Evolutionary conservation across 1,140 invertebrate genomes (phyloP), one percentile per base, ranked within the genome.

Genomic region (Aphaenogaster floridana): DNA sequence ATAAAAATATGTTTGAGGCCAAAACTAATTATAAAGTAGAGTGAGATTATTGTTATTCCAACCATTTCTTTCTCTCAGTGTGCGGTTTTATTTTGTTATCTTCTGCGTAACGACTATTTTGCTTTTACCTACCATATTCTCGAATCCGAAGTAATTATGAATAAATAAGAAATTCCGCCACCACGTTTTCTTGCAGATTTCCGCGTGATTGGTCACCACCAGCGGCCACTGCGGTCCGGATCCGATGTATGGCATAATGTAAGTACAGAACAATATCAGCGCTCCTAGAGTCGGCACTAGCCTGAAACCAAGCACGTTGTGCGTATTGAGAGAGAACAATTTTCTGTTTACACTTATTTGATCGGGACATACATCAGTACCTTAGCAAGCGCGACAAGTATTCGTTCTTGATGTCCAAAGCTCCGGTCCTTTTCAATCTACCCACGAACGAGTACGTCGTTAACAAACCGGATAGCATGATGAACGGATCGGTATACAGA

Each of bases 401-500:
- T 94, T 97, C 96, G 84, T 95, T 95, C 34, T 95, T 95, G 2
- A 97, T 93, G 79, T 97, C 95, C 57, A 97, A 95, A 79, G 95
- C 96, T 2, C 96, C 96, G 90, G 93, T 96, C 74, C 87, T 96
- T 6, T 96, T 95, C 7, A 97, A 91, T 89, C 96, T 96, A 86
- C 96, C 96, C 11, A 97, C 89, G 3, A 97, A 96, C 8, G 96
- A 96, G 91, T 97, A 97, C 0, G 97, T 95, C 8, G 97, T 97
- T 52, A 98, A 92, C 52, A 97, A 96, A 9, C 97, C 97, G 69
- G 97, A 97, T 54, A 98, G 95, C 96, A 98, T 97, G 13, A 98
- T 96, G 90, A 98, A 98, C 34, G 97, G 97, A 94, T 98, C 97
- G 1, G 97, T 98, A 89, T 98, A 97, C 3, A 98, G 94, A 90